These are phyloP conservation scores for Trinorchestia longiramus DNA, from an alignment of 1,140 invertebrate genomes.

Conservation along the genomic window DNA sequence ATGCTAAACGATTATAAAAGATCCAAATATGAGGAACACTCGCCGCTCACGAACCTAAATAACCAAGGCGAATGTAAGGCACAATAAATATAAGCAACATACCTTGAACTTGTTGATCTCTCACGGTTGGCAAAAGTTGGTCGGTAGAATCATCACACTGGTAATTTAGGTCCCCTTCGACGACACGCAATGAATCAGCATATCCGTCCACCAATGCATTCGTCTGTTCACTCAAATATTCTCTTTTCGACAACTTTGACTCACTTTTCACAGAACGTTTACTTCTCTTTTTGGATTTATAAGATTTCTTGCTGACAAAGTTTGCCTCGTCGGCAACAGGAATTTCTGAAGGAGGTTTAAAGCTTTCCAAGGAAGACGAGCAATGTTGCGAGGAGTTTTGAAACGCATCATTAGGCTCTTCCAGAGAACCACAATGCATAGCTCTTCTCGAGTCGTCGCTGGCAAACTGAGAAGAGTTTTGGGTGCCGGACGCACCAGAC, in stretches of 20 bases:
- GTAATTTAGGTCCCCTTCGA: neutral
- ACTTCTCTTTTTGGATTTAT: slow-evolving; percentile 11
- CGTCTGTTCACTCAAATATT: neutral
- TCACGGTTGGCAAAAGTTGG: neutral
- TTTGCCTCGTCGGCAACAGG: neutral
- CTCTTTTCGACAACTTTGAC: slow-evolving; percentile 28
- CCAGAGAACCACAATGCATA: neutral
- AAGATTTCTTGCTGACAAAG: neutral
- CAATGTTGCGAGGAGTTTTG: neutral
- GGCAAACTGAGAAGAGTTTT: neutral
- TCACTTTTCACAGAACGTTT: slow-evolving; percentile 26
- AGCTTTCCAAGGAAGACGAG: neutral
- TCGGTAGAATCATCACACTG: neutral
- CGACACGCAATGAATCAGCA: neutral
- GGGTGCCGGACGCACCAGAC: neutral
- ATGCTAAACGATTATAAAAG: no score
- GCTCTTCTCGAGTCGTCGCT: neutral
- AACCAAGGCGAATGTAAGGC: neutral
- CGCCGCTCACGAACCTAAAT: neutral
- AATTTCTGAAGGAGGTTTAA: neutral
- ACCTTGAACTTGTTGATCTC: neutral
- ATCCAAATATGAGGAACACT: no score
- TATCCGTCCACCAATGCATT: neutral
- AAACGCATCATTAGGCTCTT: neutral
- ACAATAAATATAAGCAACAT: neutral